Percentiles rank a stretch among this genome's conserved stretches.
Evolutionary conservation across 2,888 invertebrate genomes (phyloP).

Genomic region (Eupeodes luniger): DNA sequence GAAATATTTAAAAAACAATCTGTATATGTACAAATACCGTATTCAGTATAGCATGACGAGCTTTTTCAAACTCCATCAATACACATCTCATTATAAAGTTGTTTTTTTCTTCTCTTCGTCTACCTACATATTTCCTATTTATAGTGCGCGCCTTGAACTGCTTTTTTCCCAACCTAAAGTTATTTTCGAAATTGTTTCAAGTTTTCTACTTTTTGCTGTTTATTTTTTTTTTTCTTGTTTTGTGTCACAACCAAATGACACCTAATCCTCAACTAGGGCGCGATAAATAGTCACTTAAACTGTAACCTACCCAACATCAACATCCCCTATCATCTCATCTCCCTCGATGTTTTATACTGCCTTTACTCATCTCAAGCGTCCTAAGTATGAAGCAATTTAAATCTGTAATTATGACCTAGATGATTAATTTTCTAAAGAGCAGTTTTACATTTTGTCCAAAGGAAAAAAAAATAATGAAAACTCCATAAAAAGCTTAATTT

Average conservation of each 20-base stretch:
- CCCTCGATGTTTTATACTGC: neutral
- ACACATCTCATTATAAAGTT: constrained; percentile 36
- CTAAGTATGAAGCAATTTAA: constrained; percentile 60
- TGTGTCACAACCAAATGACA: constrained; percentile 16
- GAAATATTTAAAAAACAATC: neutral
- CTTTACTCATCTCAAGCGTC: constrained; percentile 40
- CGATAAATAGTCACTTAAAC: constrained; percentile 63
- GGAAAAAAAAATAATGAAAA: constrained; percentile 5
- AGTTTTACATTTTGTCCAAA: neutral
- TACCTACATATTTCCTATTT: neutral
- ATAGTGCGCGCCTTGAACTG: constrained; percentile 16
- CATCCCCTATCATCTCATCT: constrained; percentile 6
- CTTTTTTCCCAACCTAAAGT: constrained; percentile 15
- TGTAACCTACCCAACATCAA: constrained; percentile 47
- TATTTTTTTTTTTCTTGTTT: neutral
- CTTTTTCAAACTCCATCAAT: constrained; percentile 17
- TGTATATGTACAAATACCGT: neutral
- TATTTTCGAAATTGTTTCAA: constrained; percentile 37
- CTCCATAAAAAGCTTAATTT: constrained; percentile 14
- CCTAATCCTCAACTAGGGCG: constrained; percentile 56
- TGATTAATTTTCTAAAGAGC: constrained; percentile 64
- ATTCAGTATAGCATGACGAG: neutral
- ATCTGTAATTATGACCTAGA: constrained; percentile 68
- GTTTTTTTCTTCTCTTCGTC: neutral
- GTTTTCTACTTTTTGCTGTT: neutral